These are phyloP conservation scores for Diarsia brunnea DNA, from an alignment of 2,888 invertebrate genomes.

Conservation along the genomic window DNA sequence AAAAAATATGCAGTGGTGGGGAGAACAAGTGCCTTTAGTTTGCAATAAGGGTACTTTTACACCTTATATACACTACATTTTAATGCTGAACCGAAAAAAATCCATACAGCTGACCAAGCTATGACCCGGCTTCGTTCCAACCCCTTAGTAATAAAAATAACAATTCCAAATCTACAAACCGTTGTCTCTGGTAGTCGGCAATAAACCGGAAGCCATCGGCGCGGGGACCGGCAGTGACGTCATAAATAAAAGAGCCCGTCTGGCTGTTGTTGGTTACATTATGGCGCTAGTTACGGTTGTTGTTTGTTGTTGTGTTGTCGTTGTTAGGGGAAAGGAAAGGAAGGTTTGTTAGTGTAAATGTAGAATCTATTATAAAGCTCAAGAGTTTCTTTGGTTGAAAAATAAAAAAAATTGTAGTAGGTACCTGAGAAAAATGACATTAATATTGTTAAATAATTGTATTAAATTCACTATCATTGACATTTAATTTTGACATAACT, in stretches of 20 bases:
- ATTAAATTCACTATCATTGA: too few relatives aligned
- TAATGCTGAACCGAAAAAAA: not conserved
- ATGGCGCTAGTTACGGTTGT: constrained; percentile 29
- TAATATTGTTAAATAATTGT: too few relatives aligned
- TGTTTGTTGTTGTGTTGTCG: not conserved
- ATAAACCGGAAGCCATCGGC: constrained; percentile 40
- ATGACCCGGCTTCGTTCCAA: not conserved
- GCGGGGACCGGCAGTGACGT: constrained; percentile 36
- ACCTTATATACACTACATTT: not conserved
- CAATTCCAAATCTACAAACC: constrained; percentile 38
- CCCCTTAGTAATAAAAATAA: constrained; percentile 55
- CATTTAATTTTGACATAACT: too few relatives aligned
- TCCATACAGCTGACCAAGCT: constrained; percentile 1
- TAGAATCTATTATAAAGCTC: not conserved
- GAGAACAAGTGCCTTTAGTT: too few relatives aligned
- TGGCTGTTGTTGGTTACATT: constrained; percentile 36
- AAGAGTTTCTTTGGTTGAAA: too few relatives aligned
- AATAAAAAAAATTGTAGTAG: too few relatives aligned
- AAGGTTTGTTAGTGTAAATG: not conserved
- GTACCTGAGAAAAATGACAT: too few relatives aligned
- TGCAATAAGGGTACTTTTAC: too few relatives aligned
- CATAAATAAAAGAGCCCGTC: constrained; percentile 30
- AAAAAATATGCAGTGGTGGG: too few relatives aligned
- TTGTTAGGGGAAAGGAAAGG: not conserved
- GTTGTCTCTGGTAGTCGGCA: constrained; percentile 31